A percentile compares a stretch with the other conserved stretches of the same genome.
Conservation (phyloP, 2,797 vertebrate species). For the Crenichthys baileyi region DNA sequence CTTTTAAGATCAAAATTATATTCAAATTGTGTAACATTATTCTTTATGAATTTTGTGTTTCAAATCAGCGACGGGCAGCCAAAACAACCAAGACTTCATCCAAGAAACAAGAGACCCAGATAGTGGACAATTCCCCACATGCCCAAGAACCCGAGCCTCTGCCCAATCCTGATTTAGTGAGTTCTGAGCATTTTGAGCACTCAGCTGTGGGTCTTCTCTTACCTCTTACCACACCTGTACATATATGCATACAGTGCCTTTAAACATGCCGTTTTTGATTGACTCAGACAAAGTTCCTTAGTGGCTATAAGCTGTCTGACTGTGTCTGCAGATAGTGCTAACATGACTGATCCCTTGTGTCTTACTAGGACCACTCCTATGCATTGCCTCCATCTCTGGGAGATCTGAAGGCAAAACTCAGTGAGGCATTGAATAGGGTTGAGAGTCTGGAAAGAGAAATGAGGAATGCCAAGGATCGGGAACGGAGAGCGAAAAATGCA, state of each 20-base stretch:
- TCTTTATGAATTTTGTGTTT: not conserved
- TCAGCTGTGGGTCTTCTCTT: too few species aligned
- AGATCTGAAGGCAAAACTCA: not conserved
- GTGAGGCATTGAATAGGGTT: not conserved
- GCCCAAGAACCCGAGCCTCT: not conserved
- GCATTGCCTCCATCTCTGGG: not conserved
- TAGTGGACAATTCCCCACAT: not conserved
- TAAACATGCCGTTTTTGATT: too few species aligned
- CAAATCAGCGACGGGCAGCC: not conserved
- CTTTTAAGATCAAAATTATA: not conserved
- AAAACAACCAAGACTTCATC: not conserved
- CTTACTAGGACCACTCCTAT: conserved; percentile 3
- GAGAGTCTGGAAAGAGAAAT: conserved; percentile 13
- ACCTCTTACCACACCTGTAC: too few species aligned
- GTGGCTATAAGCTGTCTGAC: not conserved
- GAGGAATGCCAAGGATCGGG: conserved; percentile 9
- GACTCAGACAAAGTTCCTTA: too few species aligned
- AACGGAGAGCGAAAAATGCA: conserved; percentile 6
- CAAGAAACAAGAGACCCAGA: not conserved
- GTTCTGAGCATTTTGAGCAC: not conserved
- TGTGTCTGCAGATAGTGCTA: too few species aligned
- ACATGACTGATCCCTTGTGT: not conserved
- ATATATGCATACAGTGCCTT: too few species aligned
- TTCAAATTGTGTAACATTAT: not conserved
- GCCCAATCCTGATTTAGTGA: not conserved